Conservation (phyloP, 92 coral and sea anemone genomes). For the Anthopleura xanthogrammica region DNA sequence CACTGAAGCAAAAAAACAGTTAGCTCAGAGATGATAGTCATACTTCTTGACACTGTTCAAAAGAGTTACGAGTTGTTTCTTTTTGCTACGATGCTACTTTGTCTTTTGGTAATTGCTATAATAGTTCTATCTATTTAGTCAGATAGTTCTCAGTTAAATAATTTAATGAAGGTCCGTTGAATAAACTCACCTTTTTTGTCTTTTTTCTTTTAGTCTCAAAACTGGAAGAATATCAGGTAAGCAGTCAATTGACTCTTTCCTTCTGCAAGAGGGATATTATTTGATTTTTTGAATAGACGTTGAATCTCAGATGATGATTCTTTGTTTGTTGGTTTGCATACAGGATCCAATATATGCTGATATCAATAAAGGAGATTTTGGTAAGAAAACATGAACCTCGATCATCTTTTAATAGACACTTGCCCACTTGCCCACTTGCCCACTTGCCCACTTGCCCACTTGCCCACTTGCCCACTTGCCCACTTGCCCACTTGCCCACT, state of each 20-base stretch:
- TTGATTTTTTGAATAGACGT: not conserved
- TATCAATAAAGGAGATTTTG: not conserved
- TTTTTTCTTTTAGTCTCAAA: not conserved
- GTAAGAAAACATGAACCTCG: not conserved
- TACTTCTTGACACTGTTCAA: too few species aligned
- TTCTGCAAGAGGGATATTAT: not conserved
- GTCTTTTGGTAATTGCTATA: too few species aligned
- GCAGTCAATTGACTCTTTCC: not conserved
- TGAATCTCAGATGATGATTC: not conserved
- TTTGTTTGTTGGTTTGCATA: not conserved
- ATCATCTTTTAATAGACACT: too few species aligned
- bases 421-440: too few species aligned
- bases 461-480: too few species aligned
- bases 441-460: too few species aligned
- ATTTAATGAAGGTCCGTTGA: not conserved
- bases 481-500: too few species aligned
- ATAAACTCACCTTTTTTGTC: not conserved
- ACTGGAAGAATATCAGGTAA: conserved; percentile 2
- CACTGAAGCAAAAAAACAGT: too few species aligned
- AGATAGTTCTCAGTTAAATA: not conserved
- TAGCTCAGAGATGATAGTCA: too few species aligned
- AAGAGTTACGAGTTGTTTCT: too few species aligned
- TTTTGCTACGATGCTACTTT: too few species aligned
- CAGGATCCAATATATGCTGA: conserved; percentile 3
- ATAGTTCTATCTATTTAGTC: too few species aligned